Base-by-base conservation (phyloP, 2,113 vertebrate genomes). In the Chauna torquata region DNA sequence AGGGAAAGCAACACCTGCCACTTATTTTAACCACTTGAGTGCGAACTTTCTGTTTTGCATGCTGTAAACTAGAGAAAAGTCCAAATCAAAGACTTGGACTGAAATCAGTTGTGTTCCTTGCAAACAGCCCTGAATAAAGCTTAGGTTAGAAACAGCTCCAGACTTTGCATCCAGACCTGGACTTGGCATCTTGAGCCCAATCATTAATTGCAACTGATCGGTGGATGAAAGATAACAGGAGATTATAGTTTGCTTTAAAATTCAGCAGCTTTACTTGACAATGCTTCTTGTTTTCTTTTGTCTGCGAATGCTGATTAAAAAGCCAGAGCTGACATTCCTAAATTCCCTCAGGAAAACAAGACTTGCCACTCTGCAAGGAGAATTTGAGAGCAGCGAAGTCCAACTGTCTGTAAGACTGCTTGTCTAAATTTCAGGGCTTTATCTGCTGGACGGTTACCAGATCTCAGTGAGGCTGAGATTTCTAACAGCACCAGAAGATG, bases 261-360 rank as follows among this genome's bases (percentile, higher is more conserved):
- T 85, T 86, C 88, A 87, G 64, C 68, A 77, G 68, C 89, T 95
- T 64, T 70, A 74, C 42, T 38, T 86, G 78, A 96, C 85, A 94
- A 74, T 91, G 54, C 54, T 68, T 54, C 82, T 91, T 93, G 71
- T 88, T 96, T 96, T 94, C 95, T 90, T 96, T 92, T 92, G 86
- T 95, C 89, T 96, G 81, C 2, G 10, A 97, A 74, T 55, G 78
- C 75, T 96, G 84, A 97, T 95, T 91, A 88, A 92, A 92, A 96
- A 96, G 62, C 94, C 89, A 92, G 83, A 94, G 54, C 91, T 95
- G 78, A 77, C 89, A 94, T 95, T 92, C 86, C 71, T 40, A 4
- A 96, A 82, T 81, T 78, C 88, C 86, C 83, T 25, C 68, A 55
- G 90, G 93, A 96, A 75, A 80, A 86, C 42, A 88, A 62, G 69